These are phyloP conservation scores for Odontophorus gujanensis DNA, from an alignment of 2,113 vertebrate genomes.

Conservation along the genomic window DNA sequence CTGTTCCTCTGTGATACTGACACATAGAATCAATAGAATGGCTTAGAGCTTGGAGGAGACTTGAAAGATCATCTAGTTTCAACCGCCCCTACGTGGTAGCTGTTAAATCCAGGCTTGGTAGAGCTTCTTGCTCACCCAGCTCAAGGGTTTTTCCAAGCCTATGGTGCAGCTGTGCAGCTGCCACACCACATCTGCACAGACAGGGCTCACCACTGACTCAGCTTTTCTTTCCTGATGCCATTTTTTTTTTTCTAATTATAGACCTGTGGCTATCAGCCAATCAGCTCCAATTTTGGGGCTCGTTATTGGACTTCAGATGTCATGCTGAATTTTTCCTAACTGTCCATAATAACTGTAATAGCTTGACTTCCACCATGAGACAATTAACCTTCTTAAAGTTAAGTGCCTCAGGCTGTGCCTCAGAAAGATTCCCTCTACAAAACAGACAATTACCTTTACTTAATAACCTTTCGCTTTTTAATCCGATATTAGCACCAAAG, in stretches of 20 bases:
- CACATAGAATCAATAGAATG: background rate
- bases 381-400: conserved; percentile 73
- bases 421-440: conserved; percentile 67
- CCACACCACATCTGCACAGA: background rate
- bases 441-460: conserved; percentile 69
- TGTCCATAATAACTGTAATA: conserved; percentile 65
- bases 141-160: background rate
- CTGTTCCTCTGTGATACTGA: background rate
- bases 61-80: no score
- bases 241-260: background rate
- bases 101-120: background rate
- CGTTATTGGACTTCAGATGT: conserved; percentile 44
- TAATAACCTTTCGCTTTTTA: conserved; percentile 69
- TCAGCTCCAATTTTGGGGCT: conserved; percentile 22
- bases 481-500: conserved; percentile 48
- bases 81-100: background rate
- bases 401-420: conserved; percentile 64
- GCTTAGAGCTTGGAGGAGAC: no score
- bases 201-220: background rate
- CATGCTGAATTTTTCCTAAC: conserved; percentile 55
- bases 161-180: background rate
- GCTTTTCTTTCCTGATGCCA: background rate
- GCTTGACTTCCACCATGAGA: conserved; percentile 67
- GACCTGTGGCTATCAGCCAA: conserved; percentile 38
- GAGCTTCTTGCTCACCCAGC: background rate